Evolutionary conservation across 2,113 vertebrate species (phyloP), one percentile per base, ranked within the genome.

Genomic region (zebrafish (Danio rerio)): DNA sequence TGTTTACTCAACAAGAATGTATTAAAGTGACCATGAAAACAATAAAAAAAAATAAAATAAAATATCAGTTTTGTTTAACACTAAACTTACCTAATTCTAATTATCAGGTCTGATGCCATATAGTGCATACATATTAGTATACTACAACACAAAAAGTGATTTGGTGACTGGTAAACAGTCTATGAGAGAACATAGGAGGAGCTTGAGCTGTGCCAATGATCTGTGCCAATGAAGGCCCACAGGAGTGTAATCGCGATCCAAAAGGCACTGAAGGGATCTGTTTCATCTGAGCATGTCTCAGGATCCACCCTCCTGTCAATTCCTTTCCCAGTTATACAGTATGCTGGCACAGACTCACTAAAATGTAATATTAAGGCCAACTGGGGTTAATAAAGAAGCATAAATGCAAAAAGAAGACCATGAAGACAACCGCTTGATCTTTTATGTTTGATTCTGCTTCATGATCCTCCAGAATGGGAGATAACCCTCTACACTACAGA

Each of bases 231-330:
- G 61, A 58, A 84, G 61, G 52, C 74, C 58, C 6, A n/a, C 69
- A 10, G 70, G 42, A 79, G 21, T 68, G 82, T 43, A 80, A 58
- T 7, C 18, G 40, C 49, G 63, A 80, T 11, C 72, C 45, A 82
- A 21, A 81, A 18, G 74, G 69, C 45, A 56, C 70, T 13, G 47
- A 56, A 49, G 70, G 31, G 12, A 61, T 18, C 45, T 15, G 55
- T n/a, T 55, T 55, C 79, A 81, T 63, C 18, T 21, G 9, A 61
- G 69, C 56, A 13, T 56, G 47, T 76, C 61, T 21, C 45, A 80
- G 63, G 49, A 69, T 83, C 45, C 62, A 75, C 70, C 56, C 77
- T 75, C 58, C 20, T 71, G 84, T 86, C 77, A 80, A 42, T 63
- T 42, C 49, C 50, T 50, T 55, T 81, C 63, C 73, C 49, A 31